Evolutionary conservation across 2,797 vertebrate genomes (phyloP).

Genomic region (Danio jaintianensis): DNA sequence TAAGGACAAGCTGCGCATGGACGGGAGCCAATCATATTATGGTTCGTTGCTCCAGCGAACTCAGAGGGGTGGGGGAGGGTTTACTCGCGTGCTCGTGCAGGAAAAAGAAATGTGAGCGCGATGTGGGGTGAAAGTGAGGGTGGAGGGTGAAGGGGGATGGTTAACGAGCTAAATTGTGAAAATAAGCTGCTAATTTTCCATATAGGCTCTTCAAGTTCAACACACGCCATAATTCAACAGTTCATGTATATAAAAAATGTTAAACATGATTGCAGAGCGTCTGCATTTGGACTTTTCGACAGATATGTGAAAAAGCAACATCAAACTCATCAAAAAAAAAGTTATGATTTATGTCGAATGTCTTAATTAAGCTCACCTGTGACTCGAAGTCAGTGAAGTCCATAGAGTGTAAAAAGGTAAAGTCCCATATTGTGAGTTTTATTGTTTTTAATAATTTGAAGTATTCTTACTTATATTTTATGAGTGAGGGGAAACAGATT

Average conservation of each 20-base stretch:
- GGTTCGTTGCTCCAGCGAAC: conserved; percentile 63
- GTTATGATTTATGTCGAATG: background rate
- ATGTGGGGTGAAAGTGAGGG: conserved; percentile 26
- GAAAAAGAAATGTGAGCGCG: conserved; percentile 62
- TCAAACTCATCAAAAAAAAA: background rate
- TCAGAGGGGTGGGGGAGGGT: conserved; percentile 62
- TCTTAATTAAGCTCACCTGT: background rate
- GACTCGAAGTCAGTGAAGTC: background rate
- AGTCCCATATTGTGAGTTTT: background rate
- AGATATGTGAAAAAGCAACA: too few species aligned
- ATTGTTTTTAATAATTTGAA: background rate
- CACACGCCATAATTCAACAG: too few species aligned
- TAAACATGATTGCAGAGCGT: too few species aligned
- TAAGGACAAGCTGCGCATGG: conserved; percentile 62
- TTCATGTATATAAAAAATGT: too few species aligned
- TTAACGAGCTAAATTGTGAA: background rate
- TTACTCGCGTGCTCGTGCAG: conserved; percentile 54
- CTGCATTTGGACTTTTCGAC: too few species aligned
- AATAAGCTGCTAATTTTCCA: too few species aligned
- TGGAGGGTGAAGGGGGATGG: conserved; percentile 24
- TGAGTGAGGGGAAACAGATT: too few species aligned
- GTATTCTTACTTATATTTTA: background rate
- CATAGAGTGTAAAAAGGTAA: too few species aligned
- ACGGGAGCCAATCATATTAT: conserved; percentile 72
- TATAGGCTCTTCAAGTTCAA: too few species aligned